Percentiles rank a stretch among this genome's conserved stretches.
Evolutionary conservation across 2,888 invertebrate genomes (phyloP).

Genomic region (Callinectes sapidus): DNA sequence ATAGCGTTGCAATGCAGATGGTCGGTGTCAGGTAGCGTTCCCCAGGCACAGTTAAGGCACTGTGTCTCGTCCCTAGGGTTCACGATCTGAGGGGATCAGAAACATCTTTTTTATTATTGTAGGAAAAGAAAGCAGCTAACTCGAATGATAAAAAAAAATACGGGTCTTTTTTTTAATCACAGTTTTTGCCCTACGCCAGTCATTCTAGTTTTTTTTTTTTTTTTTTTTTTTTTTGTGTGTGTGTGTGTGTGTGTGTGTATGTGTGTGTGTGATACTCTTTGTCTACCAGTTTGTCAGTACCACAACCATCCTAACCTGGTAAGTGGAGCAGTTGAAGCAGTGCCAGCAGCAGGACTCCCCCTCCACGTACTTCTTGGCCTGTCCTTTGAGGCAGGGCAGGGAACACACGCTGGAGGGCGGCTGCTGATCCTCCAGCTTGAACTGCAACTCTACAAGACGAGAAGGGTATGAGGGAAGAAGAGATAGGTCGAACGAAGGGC

Average conservation of each 20-base stretch:
- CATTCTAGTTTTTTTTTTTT: too few species aligned
- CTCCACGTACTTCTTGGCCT: conserved; percentile 93
- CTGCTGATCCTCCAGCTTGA: conserved; percentile 85
- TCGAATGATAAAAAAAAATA: too few species aligned
- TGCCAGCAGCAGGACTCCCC: conserved; percentile 95
- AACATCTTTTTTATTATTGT: too few species aligned
- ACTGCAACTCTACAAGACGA: conserved; percentile 93
- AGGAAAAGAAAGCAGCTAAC: too few species aligned
- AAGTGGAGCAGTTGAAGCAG: conserved; percentile 87
- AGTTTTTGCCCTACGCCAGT: too few species aligned
- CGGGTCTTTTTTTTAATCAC: too few species aligned
- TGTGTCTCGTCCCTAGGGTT: conserved; percentile 88
- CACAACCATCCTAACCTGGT: conserved; percentile 17
- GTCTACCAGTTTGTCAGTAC: too few species aligned
- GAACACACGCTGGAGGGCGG: conserved; percentile 94
- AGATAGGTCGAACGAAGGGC: background rate
- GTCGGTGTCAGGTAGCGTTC: conserved; percentile 87
- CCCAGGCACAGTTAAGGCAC: conserved; percentile 87
- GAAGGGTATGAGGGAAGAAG: conserved; percentile 61
- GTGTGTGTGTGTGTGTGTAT: too few species aligned
- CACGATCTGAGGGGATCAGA: conserved; percentile 83
- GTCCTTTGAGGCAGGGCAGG: conserved; percentile 89
- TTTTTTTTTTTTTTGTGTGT: too few species aligned
- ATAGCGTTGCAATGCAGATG: conserved; percentile 85
- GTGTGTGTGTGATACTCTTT: too few species aligned